Base-by-base conservation (phyloP, 2,888 invertebrate species). In the Belgica antarctica region DNA sequence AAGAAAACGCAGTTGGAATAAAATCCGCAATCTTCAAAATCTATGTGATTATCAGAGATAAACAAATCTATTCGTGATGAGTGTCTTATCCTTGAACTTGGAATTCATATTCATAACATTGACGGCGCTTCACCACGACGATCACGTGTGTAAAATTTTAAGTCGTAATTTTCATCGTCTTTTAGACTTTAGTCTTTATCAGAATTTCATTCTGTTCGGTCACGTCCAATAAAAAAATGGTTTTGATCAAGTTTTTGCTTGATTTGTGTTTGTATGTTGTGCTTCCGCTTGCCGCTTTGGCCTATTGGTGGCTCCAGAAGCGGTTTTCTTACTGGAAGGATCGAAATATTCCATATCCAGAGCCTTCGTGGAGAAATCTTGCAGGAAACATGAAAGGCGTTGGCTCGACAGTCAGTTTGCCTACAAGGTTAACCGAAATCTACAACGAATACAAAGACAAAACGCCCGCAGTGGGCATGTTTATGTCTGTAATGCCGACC, bases 401-500 rank as follows among this genome's bases (percentile, higher is more conserved):
- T 62, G 28, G 47, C 15, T 24, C 41, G 22, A 24, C 8, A 1
- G 22, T 62, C 28, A 15, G 34, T 62, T 36, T 36, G 34, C 15
- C 22, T 10, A 41, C 19, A 28, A 28, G 47, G 17, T 28, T 34
- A 17, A 7, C 70, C 17, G 24, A 65, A 22, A 46, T 72, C 1
- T 73, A 73, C n/a, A 28, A 71, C n/a, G 17, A 71, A 34, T 70
- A 72, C 2, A 72, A 72, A 46, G 69, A 25, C 12, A 69, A 72
- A 57, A 46, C 59, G 22, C 22, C 31, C 15, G 10, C 71, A 22
- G 72, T 70, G 24, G 73, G 73, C 4, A 19, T 73, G 3, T 73
- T 65, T 36, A 27, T 72, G 17, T 72, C 71, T 25, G 59, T 71
- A 2, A 22, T 59, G 25, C 73, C 73, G 8, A 19, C 57, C 1